phyloP scores from a whole-genome alignment of 2,113 vertebrate genomes.

The Regulus satrapa region DNA sequence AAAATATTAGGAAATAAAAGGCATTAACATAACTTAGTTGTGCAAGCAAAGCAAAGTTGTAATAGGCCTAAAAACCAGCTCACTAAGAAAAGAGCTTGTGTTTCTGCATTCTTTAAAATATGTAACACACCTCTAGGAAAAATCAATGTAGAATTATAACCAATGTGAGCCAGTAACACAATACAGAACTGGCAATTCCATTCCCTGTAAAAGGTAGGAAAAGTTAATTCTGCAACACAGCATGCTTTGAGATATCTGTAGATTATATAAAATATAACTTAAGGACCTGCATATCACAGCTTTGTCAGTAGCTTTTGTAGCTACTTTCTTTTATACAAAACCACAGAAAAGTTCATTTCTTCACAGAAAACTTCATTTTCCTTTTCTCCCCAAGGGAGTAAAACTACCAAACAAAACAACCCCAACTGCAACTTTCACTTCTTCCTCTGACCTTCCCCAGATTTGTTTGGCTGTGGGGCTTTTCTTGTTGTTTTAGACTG shows the following conservation, averaged over 20 bases:
- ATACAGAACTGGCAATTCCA: not conserved
- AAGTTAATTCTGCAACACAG: not conserved
- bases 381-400: not conserved
- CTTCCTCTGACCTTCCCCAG: not conserved
- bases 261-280: not conserved
- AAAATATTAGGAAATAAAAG: not conserved
- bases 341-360: too few relatives aligned
- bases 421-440: not conserved
- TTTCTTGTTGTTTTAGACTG: not conserved
- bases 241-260: not conserved
- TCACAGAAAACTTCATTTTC: too few relatives aligned
- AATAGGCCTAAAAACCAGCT: not conserved
- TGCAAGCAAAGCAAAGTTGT: not conserved
- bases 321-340: not conserved
- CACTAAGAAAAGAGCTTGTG: not conserved
- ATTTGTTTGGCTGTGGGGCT: not conserved
- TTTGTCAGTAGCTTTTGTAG: not conserved
- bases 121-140: not conserved
- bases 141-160: not conserved
- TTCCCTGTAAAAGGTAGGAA: rapidly evolving
- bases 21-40: not conserved
- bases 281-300: rapidly evolving
- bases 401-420: not conserved
- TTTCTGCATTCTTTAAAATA: not conserved
- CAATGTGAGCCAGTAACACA: not conserved